These are phyloP conservation scores for Hyla sarda DNA, from an alignment of 2,113 vertebrate species.

Conservation along the genomic window DNA sequence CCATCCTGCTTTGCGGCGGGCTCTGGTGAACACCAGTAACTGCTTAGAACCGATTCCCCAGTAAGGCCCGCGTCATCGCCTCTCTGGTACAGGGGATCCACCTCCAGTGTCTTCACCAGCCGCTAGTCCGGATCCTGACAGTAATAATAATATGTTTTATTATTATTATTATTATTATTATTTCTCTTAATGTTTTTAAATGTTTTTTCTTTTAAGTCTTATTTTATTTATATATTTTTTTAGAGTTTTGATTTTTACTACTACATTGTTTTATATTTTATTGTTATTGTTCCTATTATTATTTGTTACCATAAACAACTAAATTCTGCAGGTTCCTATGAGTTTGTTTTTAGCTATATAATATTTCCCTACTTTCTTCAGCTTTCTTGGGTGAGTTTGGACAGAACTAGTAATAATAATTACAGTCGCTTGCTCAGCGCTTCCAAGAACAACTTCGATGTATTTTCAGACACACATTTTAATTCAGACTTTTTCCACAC, in stretches of 20 bases:
- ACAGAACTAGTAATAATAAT: not conserved
- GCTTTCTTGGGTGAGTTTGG: not conserved
- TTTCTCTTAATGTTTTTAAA: not conserved
- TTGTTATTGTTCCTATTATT: not conserved
- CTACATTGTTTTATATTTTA: too few species aligned
- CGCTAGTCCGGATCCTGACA: too few species aligned
- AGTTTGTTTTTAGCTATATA: not conserved
- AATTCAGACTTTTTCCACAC: slow-evolving; percentile 29
- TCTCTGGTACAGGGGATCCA: too few species aligned
- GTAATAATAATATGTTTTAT: not conserved
- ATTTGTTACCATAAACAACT: not conserved
- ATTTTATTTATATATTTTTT: not conserved
- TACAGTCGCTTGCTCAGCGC: not conserved
- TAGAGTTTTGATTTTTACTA: not conserved
- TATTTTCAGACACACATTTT: slow-evolving; percentile 11
- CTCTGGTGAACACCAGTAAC: too few species aligned
- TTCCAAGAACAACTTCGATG: slow-evolving; percentile 12
- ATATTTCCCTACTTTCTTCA: not conserved
- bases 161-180: not conserved
- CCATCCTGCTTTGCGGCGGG: too few species aligned
- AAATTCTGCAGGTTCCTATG: not conserved
- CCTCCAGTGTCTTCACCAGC: too few species aligned
- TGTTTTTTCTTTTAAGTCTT: too few species aligned
- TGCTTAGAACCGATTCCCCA: too few species aligned
- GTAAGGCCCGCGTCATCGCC: too few species aligned